A percentile compares a stretch with the other conserved stretches of the same genome.
Evolutionary conservation across 2,113 vertebrate genomes (phyloP).

Genomic region (cat (Felis catus)): F.catus_Fca126_mat1.0 CM031420.1:98089001-98089500

Average conservation of each 20-base stretch:
- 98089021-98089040: no score
- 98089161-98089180: not conserved
- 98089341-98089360: slow-evolving; percentile 1
- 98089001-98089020: no score
- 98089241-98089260: slow-evolving; percentile 1
- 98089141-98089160: not conserved
- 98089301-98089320: slow-evolving; percentile 4
- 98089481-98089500: not conserved
- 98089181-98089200: slow-evolving; percentile 17
- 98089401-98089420: not conserved
- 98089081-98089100: not conserved
- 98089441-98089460: slow-evolving; percentile 20
- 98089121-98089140: not conserved
- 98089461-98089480: slow-evolving; percentile 9
- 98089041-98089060: no score
- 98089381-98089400: not conserved
- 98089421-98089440: not conserved
- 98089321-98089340: not conserved
- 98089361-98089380: not conserved
- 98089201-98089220: not conserved
- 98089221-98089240: not conserved
- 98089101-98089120: not conserved
- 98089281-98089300: not conserved
- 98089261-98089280: not conserved
- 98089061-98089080: no score